These are phyloP conservation scores for Xiphophorus couchianus DNA, from an alignment of 2,113 vertebrate species.

Conservation along the genomic window DNA sequence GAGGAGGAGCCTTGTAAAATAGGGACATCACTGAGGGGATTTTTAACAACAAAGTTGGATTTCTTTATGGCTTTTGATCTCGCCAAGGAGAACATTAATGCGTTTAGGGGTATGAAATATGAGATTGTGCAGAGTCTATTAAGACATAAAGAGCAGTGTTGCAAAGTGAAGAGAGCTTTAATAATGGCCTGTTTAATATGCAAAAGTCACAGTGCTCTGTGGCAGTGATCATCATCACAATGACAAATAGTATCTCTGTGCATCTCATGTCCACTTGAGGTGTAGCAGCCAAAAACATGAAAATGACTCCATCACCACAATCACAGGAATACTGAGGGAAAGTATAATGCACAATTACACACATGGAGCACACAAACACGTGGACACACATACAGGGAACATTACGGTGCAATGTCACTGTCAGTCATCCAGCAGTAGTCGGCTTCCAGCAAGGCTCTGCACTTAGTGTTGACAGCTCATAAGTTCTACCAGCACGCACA, in stretches of 20 bases:
- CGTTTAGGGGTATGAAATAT: background rate
- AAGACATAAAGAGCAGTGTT: conserved; percentile 24
- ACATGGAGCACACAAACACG: conserved; percentile 40
- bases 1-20: conserved; percentile 47
- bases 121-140: conserved; percentile 35
- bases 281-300: conserved; percentile 15
- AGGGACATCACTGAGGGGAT: conserved; percentile 20
- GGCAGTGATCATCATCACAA: conserved; percentile 87
- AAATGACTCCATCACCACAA: conserved; percentile 32
- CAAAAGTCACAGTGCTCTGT: conserved; percentile 38
- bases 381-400: conserved; percentile 24
- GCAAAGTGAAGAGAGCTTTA: conserved; percentile 26
- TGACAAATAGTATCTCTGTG: conserved; percentile 84
- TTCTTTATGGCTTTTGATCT: conserved; percentile 6
- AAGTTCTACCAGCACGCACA: conserved; percentile 64
- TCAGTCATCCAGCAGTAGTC: conserved; percentile 73
- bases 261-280: conserved; percentile 54
- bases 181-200: conserved; percentile 55
- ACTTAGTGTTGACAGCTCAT: conserved; percentile 80
- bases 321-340: conserved; percentile 45
- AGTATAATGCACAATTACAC: conserved; percentile 52
- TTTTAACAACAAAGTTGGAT: conserved; percentile 18
- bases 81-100: conserved; percentile 14
- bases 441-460: conserved; percentile 76
- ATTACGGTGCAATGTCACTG: conserved; percentile 73